Evolutionary conservation across 2,113 vertebrate genomes (phyloP), one percentile per base, ranked within the genome.

Genomic region (Drymodes brunneopygia): DNA sequence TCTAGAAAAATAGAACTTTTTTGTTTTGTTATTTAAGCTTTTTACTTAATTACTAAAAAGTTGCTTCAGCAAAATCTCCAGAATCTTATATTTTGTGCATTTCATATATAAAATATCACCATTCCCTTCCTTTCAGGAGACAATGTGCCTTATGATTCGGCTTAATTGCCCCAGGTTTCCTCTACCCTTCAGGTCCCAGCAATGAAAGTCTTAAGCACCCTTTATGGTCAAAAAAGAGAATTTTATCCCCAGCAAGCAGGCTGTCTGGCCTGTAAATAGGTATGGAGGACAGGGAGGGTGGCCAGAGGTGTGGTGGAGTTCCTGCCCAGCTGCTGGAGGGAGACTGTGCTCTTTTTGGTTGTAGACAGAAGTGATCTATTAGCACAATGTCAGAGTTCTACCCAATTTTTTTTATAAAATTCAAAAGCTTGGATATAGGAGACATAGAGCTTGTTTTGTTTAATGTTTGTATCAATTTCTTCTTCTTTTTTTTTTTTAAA

Each of bases 381-480:
- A 56, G 28, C 24, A 79, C 21, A 73, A 15, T 11, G 5, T 31
- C 71, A 35, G 18, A 50, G 10, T 72, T 44, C 13, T 44, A 44
- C 10, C 1, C 20, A 60, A 13, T 10, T 6, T 42, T 75, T 81
- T 71, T 7, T 38, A 29, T 51, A 79, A 88, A 71, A 54, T 86
- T 73, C 10, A 45, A 18, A 77, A 77, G 5, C 4, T 78, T 70
- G 8, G 57, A 66, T 20, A 10, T 3, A 60, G 3, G 11, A 65
- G 7, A 51, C 6, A 35, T 2, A 61, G 9, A 2, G 1, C 19
- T 62, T 66, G 1, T 21, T 84, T 72, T 58, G 6, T 22, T 85
- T 42, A n/a, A 12, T 2, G 0, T 14, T 66, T 45, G 42, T 50
- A 6, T 25, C 1, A 13, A 15, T n/a, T 13, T 44, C 9, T 50